Evolutionary conservation across 2,113 vertebrate species (phyloP), one percentile per base, ranked within the genome.

Genomic region (Cynocephalus volans): DNA sequence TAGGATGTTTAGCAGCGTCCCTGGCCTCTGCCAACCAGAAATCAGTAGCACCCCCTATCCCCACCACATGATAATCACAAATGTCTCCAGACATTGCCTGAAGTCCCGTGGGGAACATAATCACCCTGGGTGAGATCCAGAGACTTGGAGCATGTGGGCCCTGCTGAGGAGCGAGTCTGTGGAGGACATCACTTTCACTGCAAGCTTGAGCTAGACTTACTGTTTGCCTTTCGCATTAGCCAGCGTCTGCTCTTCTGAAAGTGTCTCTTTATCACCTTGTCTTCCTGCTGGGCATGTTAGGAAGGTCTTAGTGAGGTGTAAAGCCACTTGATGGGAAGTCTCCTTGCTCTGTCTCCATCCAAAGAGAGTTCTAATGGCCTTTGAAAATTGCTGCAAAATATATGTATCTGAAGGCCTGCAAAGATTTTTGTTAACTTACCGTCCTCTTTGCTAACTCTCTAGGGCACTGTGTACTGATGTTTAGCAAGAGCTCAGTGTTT

Each of bases 271-370:
- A 84, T 50, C 18, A 36, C 6, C 13, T 62, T 33, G 1, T 79
- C 33, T 91, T 92, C 45, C 5, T 0, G 54, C 33, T 8, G 17
- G 2, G 0, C 0, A 0, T 11, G 14, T 26, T 28, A 18, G 2
- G 19, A 79, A 93, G 94, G 73, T 60, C 48, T 86, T 0, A 0
- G 62, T 95, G 88, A 73, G 56, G 83, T 83, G 87, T 23, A 58
- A 80, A 86, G 45, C 50, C 45, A n/a, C 50, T 48, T 6, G 14
- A 48, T 67, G 52, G 31, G 6, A 60, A 87, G 19, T 77, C 36
- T 67, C 41, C 33, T 56, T 80, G 41, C 7, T 93, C 45, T 76
- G 6, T 52, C 36, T 90, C 56, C 26, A 60, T 31, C 36, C 67
- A 87, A 80, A 95, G n/a, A 67, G 17, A 88, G 24, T 79, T 84